Base-by-base conservation (phyloP, 2,888 invertebrate genomes). In the Trissoscelio sp. region DNA sequence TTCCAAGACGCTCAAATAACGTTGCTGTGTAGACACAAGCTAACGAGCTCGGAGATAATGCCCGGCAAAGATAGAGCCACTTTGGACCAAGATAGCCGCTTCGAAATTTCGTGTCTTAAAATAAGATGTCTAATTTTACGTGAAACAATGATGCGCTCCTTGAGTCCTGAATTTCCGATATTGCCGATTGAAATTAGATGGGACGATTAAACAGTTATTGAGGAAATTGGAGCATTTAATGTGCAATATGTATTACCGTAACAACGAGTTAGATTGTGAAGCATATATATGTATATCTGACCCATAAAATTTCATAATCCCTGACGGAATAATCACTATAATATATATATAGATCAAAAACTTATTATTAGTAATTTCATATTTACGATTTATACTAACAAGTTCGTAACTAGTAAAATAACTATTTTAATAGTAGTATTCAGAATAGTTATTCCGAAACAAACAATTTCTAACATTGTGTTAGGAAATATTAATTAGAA, bases 1-100 rank as follows among this genome's bases (percentile, higher is more conserved):
- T 51, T 60, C 55, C 53, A 53, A 79, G 60, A 53, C 37, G 60
- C 44, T 44, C 20, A 37, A 60, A 67, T 60, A 73, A 69, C 55
- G 44, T 28, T 18, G 28, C n/a, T 62, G 42, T 55, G 37, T 77
- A 77, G 53, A 77, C 62, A 77, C 31, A 11, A 16, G 12, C 34
- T 58, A 57, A 66, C 51, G 42, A 60, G 60, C 53, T 42, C 53
- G 3, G 14, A 31, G 62, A 69, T 69, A 69, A 69, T 16, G 37
- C 18, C 39, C 6, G 6, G 0, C 6, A 3, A 42, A 53, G 67
- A 46, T 46, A 31, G 37, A 74, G 28, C 46, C 31, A 48, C 24
- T 57, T 39, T 55, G 5, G 39, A 31, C 20, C 20, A 48, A 70
- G 48, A 42, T 48, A 48, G 60, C 46, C 58, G 42, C 24, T 46